Base-by-base conservation (phyloP, 64 coral and sea anemone genomes). In the Orbicella faveolata region DNA sequence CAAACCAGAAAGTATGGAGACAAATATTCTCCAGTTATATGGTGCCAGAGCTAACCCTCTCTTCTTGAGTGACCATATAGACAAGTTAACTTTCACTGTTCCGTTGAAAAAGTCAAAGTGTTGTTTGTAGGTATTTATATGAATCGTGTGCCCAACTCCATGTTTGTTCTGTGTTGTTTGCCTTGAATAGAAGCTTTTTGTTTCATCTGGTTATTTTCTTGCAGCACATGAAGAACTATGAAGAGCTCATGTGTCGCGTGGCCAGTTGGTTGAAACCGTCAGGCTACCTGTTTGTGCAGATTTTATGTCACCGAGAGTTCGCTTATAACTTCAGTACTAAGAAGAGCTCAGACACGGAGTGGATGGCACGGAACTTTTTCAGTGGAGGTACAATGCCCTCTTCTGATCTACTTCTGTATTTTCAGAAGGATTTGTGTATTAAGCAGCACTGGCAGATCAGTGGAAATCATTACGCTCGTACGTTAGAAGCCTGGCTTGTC, bases 211-310 rank as follows among this genome's bases (percentile, higher is more conserved):
- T 36, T 63, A 0, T 54, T 76, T 39, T 35, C 18, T 87, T 81
- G 61, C 62, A 97, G 95, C 95, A 97, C 77, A 97, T 97, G 95
- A 97, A 97, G 77, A 97, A 97, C 78, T 97, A 97, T 53, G 95
- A 97, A 39, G 74, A 76, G 23, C 79, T 97, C 2, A 91, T 87
- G 73, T 75, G 83, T 19, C 88, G 95, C 17, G 92, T 97, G 21
- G 91, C 92, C 36, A 91, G 88, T 34, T 97, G 95, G 95, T 70
- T 97, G 36, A 97, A 94, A 25, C 95, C 92, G 1, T 78, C 75
- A 9, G 95, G 95, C 1, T 83, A 61, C 23, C 83, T 97, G 55
- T 97, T 97, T 53, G 68, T 97, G n/a, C 95, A 97, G 30, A 94
- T 97, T n/a, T 67, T 97, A 12, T 94, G 95, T 52, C 95, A 97